Base-by-base conservation (phyloP, 1,140 invertebrate species). In the Heliconius himera region DNA sequence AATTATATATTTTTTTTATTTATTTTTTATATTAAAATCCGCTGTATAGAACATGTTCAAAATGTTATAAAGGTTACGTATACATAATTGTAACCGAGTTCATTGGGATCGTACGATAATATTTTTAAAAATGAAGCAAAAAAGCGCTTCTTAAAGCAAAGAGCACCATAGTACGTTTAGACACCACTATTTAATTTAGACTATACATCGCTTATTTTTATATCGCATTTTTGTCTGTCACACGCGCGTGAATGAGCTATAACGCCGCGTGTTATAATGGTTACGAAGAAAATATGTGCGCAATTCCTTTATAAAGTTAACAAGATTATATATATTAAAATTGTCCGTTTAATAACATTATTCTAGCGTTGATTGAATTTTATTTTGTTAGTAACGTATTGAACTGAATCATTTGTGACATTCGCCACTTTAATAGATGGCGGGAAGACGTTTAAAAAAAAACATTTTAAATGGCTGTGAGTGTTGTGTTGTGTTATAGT, bases 401-500 rank as follows among this genome's bases (percentile, higher is more conserved):
- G 74, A 56, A 82, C 81, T 79, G 73, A 80, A 82, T 66, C 26
- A 29, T 66, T 66, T 66, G 74, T 82, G 82, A 85, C 85, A 87
- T 84, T 89, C 84, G 81, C 83, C 73, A 76, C 80, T 83, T 81
- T 82, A 83, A 82, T 80, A 49, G 76, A 86, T 87, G 89, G 89
- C 89, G 89, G 87, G 88, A 91, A 91, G 81, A 86, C 85, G 83
- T 88, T 84, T 85, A 29, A 78, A 77, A 79, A 78, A 81, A 80
- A 38, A 77, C 79, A 84, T 86, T 82, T 82, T 82, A 81, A 82
- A 81, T 83, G 83, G 80, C 82, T 84, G 83, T 88, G 83, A 86
- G 85, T 91, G 85, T 82, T 85, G 88, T 90, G 88, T 84, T 87
- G 88, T 90, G 89, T 80, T 81, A 26, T 54, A 51, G 29, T 83